Percentiles rank a stretch among this genome's conserved stretches.
These are phyloP conservation scores for Lineus longissimus DNA, from an alignment of 1,140 invertebrate species.

Conservation along the genomic window DNA sequence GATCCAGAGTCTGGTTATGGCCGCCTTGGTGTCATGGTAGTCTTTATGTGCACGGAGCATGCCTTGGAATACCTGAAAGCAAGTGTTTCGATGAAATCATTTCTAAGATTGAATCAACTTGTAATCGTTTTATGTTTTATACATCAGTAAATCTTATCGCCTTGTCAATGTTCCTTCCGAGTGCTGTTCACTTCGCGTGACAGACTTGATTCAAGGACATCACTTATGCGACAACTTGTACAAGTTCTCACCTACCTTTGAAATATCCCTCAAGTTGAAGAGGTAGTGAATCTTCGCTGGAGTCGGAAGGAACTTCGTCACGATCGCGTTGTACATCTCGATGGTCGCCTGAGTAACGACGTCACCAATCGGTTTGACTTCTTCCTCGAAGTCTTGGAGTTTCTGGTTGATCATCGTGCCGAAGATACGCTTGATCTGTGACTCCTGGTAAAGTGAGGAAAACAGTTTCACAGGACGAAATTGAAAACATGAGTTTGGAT, in stretches of 20 bases:
- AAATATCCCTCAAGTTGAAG: constrained; percentile 83
- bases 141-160: too few relatives aligned
- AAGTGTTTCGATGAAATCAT: constrained; percentile 1
- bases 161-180: too few relatives aligned
- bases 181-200: too few relatives aligned
- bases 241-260: constrained; percentile 59
- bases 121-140: too few relatives aligned
- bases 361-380: constrained; percentile 65
- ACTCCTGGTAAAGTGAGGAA: constrained; percentile 54
- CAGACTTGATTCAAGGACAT: too few relatives aligned
- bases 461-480: too few relatives aligned
- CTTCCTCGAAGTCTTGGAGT: constrained; percentile 69
- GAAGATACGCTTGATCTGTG: constrained; percentile 75
- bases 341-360: constrained; percentile 67
- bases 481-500: background rate
- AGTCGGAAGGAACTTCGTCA: constrained; percentile 72
- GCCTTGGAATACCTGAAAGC: constrained; percentile 65
- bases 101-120: too few relatives aligned
- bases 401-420: constrained; percentile 78
- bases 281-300: constrained; percentile 84
- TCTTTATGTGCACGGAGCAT: constrained; percentile 70
- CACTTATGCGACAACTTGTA: too few relatives aligned
- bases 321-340: constrained; percentile 69
- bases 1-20: constrained; percentile 74
- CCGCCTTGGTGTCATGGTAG: constrained; percentile 66